Conservation (phyloP, 2,113 vertebrate genomes). For the Coryphaenoides rupestris region DNA sequence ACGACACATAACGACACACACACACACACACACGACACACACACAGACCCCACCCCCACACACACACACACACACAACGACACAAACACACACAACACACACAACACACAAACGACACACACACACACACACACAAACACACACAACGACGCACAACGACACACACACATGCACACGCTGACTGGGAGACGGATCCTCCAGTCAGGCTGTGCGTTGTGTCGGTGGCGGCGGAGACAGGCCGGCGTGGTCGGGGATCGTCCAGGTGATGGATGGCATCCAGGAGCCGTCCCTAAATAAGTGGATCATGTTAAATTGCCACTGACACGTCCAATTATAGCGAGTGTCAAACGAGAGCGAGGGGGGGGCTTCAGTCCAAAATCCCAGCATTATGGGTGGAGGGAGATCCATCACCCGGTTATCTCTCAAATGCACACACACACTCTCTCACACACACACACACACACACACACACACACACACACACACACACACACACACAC, state of each 20-base stretch:
- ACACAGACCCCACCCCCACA: too few species aligned
- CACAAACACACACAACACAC: neutral
- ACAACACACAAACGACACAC: too few species aligned
- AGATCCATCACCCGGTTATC: conserved; percentile 61
- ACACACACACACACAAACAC: neutral
- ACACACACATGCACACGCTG: neutral
- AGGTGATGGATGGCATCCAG: conserved; percentile 63
- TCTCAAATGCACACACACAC: too few species aligned
- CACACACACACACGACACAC: neutral
- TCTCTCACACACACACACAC: too few species aligned
- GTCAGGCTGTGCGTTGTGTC: conserved; percentile 10
- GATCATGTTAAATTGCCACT: conserved; percentile 72
- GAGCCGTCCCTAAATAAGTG: conserved; percentile 71
- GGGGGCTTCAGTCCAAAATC: conserved; percentile 55
- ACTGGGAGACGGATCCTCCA: neutral
- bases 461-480: too few species aligned
- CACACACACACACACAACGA: neutral
- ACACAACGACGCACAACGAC: too few species aligned
- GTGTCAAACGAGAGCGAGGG: conserved; percentile 62
- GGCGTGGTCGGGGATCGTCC: conserved; percentile 29
- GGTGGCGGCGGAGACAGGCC: neutral
- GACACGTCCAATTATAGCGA: conserved; percentile 72
- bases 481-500: too few species aligned
- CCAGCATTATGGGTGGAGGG: conserved; percentile 51
- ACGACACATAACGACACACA: too few species aligned